A percentile compares a stretch with the other conserved stretches of the same genome.
These are phyloP conservation scores for Leucozona laternaria DNA, from an alignment of 2,888 invertebrate genomes.

Conservation along the genomic window DNA sequence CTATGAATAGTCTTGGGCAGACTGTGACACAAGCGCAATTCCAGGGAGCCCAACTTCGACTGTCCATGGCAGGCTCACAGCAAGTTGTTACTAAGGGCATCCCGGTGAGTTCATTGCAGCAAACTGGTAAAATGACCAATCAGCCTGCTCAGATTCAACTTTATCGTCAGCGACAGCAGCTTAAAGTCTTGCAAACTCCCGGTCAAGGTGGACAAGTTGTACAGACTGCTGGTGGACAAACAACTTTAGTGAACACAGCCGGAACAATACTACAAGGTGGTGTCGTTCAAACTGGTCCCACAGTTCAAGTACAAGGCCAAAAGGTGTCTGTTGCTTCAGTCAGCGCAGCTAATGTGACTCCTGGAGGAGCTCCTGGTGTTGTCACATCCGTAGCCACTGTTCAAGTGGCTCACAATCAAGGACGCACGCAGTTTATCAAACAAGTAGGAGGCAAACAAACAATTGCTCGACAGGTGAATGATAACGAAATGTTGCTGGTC, in stretches of 20 bases:
- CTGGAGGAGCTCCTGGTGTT: conserved; percentile 78
- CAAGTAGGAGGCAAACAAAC: conserved; percentile 84
- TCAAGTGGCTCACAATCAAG: conserved; percentile 84
- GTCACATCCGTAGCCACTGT: conserved; percentile 84
- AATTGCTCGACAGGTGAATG: conserved; percentile 85
- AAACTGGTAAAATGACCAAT: conserved; percentile 80
- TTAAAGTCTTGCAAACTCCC: conserved; percentile 79
- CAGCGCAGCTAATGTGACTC: conserved; percentile 78
- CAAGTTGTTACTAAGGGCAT: conserved; percentile 82
- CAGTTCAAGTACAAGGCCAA: conserved; percentile 83
- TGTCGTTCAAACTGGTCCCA: conserved; percentile 79
- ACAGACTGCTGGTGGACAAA: conserved; percentile 81
- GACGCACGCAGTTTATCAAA: conserved; percentile 83
- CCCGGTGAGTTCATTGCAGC: conserved; percentile 82
- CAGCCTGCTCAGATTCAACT: conserved; percentile 82
- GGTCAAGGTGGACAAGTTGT: conserved; percentile 80
- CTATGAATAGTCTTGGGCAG: conserved; percentile 82
- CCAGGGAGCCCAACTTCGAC: conserved; percentile 81
- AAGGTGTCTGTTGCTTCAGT: conserved; percentile 83
- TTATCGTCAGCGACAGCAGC: conserved; percentile 82
- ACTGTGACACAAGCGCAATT: conserved; percentile 81
- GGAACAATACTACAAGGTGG: conserved; percentile 83
- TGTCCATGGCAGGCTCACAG: conserved; percentile 81
- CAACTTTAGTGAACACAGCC: conserved; percentile 80
- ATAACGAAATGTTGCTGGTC: conserved; percentile 86